Evolutionary conservation across 2,888 invertebrate species (phyloP).

Genomic region (Drosophila parthenogenetica): DNA sequence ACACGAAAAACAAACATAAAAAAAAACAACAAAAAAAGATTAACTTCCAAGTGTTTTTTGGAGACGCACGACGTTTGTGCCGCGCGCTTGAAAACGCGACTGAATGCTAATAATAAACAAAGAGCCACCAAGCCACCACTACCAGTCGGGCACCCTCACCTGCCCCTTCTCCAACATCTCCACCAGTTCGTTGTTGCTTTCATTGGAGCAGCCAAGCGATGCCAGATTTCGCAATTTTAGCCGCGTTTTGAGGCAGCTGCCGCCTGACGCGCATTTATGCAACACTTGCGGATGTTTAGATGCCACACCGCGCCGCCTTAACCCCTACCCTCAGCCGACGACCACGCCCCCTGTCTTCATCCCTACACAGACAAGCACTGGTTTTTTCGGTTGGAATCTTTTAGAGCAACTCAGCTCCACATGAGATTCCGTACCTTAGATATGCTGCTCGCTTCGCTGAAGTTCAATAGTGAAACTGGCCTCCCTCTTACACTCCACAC

Average conservation of each 20-base stretch:
- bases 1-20: conserved; percentile 8
- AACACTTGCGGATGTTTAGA: conserved; percentile 59
- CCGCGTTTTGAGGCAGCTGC: conserved; percentile 24
- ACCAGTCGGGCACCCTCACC: conserved; percentile 3
- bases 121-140: conserved; percentile 21
- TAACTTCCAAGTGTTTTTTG: conserved; percentile 7
- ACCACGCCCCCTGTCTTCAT: conserved; percentile 21
- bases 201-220: conserved; percentile 78
- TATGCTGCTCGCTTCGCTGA: conserved; percentile 74
- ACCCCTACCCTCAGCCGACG: conserved; percentile 1
- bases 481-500: background rate
- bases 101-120: conserved; percentile 74
- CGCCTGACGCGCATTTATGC: conserved; percentile 63
- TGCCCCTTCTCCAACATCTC: conserved; percentile 6
- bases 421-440: conserved; percentile 55
- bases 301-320: background rate
- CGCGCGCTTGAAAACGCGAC: conserved; percentile 70
- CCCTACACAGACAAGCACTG: too few relatives aligned
- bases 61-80: conserved; percentile 50
- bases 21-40: conserved; percentile 7
- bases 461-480: conserved; percentile 65
- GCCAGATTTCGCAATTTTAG: conserved; percentile 68
- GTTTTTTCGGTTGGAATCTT: conserved; percentile 33
- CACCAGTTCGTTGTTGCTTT: conserved; percentile 51
- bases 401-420: conserved; percentile 27